These are phyloP conservation scores for Dascyllus trimaculatus DNA, from an alignment of 2,113 vertebrate genomes.

Conservation along the genomic window DNA sequence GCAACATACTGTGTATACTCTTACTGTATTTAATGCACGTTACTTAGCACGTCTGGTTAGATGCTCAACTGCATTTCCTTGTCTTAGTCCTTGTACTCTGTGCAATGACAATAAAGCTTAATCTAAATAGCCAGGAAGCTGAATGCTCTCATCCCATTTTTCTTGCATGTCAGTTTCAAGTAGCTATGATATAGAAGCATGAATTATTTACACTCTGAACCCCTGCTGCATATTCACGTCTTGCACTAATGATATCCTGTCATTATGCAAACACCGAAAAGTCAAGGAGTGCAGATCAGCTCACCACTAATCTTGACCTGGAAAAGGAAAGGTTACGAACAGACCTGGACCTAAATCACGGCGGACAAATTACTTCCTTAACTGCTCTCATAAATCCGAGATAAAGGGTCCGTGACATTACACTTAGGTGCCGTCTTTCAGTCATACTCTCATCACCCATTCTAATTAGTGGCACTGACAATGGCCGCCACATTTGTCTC, in stretches of 20 bases:
- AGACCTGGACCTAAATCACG: slow-evolving; percentile 35
- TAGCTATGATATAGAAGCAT: neutral
- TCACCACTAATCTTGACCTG: slow-evolving; percentile 36
- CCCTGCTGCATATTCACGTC: neutral
- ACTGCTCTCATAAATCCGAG: slow-evolving; percentile 54
- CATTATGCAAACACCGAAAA: slow-evolving; percentile 42
- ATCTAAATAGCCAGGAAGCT: neutral
- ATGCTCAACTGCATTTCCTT: no score
- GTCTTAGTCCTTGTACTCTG: neutral
- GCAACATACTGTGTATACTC: no score
- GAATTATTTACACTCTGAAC: slow-evolving; percentile 18
- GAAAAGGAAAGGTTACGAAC: slow-evolving; percentile 33
- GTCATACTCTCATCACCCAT: slow-evolving; percentile 34
- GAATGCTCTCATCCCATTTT: slow-evolving; percentile 1
- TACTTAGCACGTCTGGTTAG: no score
- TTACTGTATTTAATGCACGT: no score
- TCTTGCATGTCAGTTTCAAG: slow-evolving; percentile 3
- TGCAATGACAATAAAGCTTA: neutral
- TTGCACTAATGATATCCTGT: slow-evolving; percentile 20
- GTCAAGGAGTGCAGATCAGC: slow-evolving; percentile 10
- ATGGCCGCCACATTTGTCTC: slow-evolving; percentile 36
- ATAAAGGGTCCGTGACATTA: slow-evolving; percentile 41
- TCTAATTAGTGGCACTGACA: slow-evolving; percentile 63
- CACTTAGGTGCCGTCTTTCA: slow-evolving; percentile 25
- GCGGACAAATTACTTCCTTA: slow-evolving; percentile 33